A percentile compares a stretch with the other conserved stretches of the same genome.
phyloP scores from a whole-genome alignment of 2,113 vertebrate species.

The Sturnus vulgaris region DNA sequence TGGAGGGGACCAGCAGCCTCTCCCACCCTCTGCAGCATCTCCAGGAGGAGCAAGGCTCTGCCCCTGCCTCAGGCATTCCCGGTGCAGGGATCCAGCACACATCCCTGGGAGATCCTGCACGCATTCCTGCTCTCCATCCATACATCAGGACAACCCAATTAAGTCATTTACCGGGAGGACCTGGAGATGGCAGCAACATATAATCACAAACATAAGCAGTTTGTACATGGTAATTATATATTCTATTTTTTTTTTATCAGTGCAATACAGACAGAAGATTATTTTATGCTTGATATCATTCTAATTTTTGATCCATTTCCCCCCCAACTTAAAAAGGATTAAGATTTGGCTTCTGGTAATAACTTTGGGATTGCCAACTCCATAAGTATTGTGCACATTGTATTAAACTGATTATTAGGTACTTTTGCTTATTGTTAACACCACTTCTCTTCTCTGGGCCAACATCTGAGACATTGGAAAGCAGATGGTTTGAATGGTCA shows the following conservation, averaged over 20 bases:
- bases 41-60: neutral
- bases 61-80: fast-evolving
- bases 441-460: neutral
- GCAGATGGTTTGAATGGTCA: slow-evolving; percentile 31
- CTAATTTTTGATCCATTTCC: slow-evolving; percentile 63
- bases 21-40: neutral
- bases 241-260: slow-evolving; percentile 68
- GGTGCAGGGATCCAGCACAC: fast-evolving
- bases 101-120: neutral
- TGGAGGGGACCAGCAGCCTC: neutral
- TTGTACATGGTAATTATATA: slow-evolving; percentile 71
- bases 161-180: slow-evolving; percentile 70
- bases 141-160: slow-evolving; percentile 44
- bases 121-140: neutral
- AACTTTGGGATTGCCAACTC: slow-evolving; percentile 42
- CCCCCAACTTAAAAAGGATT: slow-evolving; percentile 57
- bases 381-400: neutral
- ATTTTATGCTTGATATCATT: slow-evolving; percentile 78
- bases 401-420: neutral
- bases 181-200: slow-evolving; percentile 79
- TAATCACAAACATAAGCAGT: slow-evolving; percentile 76
- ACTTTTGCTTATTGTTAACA: slow-evolving; percentile 9
- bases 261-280: slow-evolving; percentile 70
- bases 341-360: slow-evolving; percentile 55
- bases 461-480: neutral